A percentile compares a stretch with the other conserved stretches of the same genome.
Conservation (phyloP, 2,888 invertebrate genomes). For the Agrotis clavis region DNA sequence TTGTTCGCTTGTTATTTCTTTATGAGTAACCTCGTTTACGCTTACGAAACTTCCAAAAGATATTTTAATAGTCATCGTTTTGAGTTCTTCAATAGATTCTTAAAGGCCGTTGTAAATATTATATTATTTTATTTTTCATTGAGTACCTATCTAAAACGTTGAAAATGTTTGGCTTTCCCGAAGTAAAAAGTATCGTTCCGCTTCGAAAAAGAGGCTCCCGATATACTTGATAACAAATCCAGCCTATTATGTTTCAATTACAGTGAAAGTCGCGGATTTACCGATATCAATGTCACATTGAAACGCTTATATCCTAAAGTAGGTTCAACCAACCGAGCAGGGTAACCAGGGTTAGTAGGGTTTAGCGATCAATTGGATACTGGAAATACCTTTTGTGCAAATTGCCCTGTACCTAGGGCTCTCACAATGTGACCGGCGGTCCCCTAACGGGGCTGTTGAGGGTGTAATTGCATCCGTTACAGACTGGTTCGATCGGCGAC, state of each 20-base stretch:
- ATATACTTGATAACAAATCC: slow-evolving; percentile 31
- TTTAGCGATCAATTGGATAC: slow-evolving; percentile 72
- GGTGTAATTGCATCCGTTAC: slow-evolving; percentile 83
- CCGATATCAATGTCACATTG: slow-evolving; percentile 35
- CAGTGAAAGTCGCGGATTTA: slow-evolving; percentile 26
- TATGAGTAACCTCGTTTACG: slow-evolving; percentile 76
- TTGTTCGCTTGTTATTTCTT: slow-evolving; percentile 81
- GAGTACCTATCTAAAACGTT: no score
- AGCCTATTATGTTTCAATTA: slow-evolving; percentile 33
- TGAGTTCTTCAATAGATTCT: slow-evolving; percentile 31
- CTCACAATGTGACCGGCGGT: slow-evolving; percentile 70
- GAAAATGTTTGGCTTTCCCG: neutral
- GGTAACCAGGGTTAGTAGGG: slow-evolving; percentile 31
- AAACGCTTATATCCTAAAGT: slow-evolving; percentile 28
- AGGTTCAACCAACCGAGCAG: slow-evolving; percentile 32
- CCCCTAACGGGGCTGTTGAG: slow-evolving; percentile 68
- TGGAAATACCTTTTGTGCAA: slow-evolving; percentile 71
- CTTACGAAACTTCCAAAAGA: slow-evolving; percentile 47
- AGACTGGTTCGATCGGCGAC: slow-evolving; percentile 70
- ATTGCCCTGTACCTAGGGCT: slow-evolving; percentile 71
- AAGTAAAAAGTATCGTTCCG: neutral
- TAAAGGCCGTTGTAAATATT: slow-evolving; percentile 2
- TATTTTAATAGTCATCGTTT: slow-evolving; percentile 59
- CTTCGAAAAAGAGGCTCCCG: neutral
- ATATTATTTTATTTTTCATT: neutral